phyloP scores from a whole-genome alignment of 2,888 invertebrate genomes.

The Pristionchus entomophagus region DNA sequence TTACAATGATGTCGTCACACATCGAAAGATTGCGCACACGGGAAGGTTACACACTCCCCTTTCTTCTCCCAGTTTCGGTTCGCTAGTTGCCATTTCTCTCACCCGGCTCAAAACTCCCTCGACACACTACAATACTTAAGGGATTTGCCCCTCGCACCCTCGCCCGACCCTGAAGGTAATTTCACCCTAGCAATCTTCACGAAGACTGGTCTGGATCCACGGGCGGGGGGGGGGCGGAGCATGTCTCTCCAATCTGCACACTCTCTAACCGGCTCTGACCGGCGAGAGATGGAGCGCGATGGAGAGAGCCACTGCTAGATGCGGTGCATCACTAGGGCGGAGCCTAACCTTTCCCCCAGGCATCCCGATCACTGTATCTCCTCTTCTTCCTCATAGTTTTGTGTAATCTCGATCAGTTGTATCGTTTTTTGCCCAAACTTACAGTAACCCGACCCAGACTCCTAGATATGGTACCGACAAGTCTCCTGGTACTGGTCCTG shows the following conservation, averaged over 20 bases:
- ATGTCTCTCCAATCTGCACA: not conserved
- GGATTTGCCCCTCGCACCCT: slow-evolving; percentile 3
- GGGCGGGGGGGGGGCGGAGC: not conserved
- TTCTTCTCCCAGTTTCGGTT: not conserved
- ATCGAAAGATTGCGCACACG: no score
- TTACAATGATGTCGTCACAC: no score
- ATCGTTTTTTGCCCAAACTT: not conserved
- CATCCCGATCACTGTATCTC: not conserved
- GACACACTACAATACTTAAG: slow-evolving; percentile 27
- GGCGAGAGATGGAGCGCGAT: not conserved
- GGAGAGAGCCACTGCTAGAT: not conserved
- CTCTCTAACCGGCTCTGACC: not conserved
- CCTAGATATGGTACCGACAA: not conserved
- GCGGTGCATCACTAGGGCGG: not conserved
- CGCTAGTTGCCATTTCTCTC: slow-evolving; percentile 21
- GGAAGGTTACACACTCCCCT: no score
- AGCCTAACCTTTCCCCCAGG: not conserved
- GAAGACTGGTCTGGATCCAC: not conserved
- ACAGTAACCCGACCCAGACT: not conserved
- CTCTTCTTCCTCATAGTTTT: not conserved
- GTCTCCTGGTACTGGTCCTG: not conserved
- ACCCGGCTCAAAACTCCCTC: not conserved
- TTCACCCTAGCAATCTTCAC: not conserved
- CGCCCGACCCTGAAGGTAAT: not conserved
- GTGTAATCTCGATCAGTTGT: not conserved